phyloP scores from a whole-genome alignment of 2,888 invertebrate species.

The Chydorus sphaericus region DNA sequence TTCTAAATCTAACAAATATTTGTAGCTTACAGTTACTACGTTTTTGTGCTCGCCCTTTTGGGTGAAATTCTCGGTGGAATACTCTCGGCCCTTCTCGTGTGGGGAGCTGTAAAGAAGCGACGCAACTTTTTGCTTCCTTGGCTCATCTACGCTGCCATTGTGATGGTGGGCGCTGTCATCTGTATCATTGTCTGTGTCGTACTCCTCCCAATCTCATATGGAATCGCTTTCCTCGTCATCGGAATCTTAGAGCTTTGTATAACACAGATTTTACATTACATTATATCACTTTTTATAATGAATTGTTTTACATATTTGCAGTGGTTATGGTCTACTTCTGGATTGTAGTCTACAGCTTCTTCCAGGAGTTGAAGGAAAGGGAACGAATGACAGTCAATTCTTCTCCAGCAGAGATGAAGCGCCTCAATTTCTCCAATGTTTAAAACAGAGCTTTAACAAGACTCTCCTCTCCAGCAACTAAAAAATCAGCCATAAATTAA shows the following conservation, averaged over 20 bases:
- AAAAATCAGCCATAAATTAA: background rate
- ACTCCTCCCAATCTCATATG: slow-evolving; percentile 2
- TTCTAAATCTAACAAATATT: background rate
- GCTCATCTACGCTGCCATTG: slow-evolving; percentile 12
- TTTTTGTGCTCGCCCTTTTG: slow-evolving; percentile 12
- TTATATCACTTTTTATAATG: background rate
- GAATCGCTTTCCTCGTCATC: slow-evolving; percentile 7
- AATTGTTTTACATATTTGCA: too few species aligned
- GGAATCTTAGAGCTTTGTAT: slow-evolving; percentile 11
- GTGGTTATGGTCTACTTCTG: slow-evolving; percentile 16
- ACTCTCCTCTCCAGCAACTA: background rate
- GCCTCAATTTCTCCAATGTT: slow-evolving; percentile 6
- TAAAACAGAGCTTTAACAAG: background rate
- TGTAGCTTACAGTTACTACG: slow-evolving; percentile 12
- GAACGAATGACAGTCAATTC: slow-evolving; percentile 14
- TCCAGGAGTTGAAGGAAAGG: slow-evolving; percentile 14
- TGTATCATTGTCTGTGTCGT: slow-evolving; percentile 5
- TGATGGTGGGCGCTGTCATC: slow-evolving; percentile 8
- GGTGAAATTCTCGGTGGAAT: slow-evolving; percentile 10
- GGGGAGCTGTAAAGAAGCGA: slow-evolving; percentile 14
- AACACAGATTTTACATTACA: background rate
- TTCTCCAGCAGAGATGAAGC: slow-evolving; percentile 13
- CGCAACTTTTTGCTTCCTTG: slow-evolving; percentile 14
- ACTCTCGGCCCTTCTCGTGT: slow-evolving; percentile 13
- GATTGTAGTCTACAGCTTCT: slow-evolving; percentile 15